Evolutionary conservation across 2,113 vertebrate genomes (phyloP), one percentile per base, ranked within the genome.

Genomic region (Thryonomys swinderianus): DNA sequence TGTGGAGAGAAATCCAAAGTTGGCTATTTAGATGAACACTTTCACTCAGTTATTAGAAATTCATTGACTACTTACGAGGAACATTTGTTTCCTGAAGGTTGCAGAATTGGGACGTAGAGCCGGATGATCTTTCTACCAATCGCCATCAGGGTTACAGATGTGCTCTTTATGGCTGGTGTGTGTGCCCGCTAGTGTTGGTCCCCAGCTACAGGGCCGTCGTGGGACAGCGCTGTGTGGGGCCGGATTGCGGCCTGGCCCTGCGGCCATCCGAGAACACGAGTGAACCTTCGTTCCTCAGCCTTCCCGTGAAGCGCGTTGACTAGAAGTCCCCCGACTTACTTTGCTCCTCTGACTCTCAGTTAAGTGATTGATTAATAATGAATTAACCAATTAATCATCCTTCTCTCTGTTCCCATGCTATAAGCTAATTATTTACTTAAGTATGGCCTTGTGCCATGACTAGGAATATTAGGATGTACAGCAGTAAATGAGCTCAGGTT

Each of bases 41-140:
- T 98, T 97, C 97, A 97, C 97, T 98, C 98, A 84, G 97, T 98
- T 97, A 97, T 91, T 98, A 97, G 98, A 97, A 98, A 98, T 98
- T 97, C 97, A 97, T 98, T 97, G 97, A 97, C 96, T 98, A 93
- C 95, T 97, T 98, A 97, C 93, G 59, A 66, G 93, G 96, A 95
- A 88, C 96, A 97, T 91, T 94, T 95, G 92, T 91, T 96, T 95
- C 90, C 89, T 45, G 40, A 89, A 87, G 64, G 74, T 92, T 95
- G 61, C 64, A 93, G 89, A 87, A 94, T 84, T 86, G 42, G 80
- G 51, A 89, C 42, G 62, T 86, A 57, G 64, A 83, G n/a, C 34
- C 5, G 21, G 83, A 83, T 95, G 85, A 88, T 71, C 67, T 91
- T 93, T 84, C n/a, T 61, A 27, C 74, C 80, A 64, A 30, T 96